A percentile compares a stretch with the other conserved stretches of the same genome.
phyloP scores from a whole-genome alignment of 2,113 vertebrate genomes.

The Oenanthe oenanthe region DNA sequence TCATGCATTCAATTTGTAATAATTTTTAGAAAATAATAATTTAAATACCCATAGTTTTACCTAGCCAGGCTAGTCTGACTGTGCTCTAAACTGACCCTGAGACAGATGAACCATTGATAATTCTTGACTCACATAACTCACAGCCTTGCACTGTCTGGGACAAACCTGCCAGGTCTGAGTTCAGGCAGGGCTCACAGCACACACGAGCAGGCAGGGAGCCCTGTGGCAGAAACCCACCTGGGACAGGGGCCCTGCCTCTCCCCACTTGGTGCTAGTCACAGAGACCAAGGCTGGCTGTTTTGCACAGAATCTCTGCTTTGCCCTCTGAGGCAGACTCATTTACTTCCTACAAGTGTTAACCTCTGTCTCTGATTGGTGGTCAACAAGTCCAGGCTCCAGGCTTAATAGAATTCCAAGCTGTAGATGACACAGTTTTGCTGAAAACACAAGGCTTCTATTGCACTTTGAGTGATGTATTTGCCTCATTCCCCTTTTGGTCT shows the following conservation, averaged over 20 bases:
- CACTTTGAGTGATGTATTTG: not conserved
- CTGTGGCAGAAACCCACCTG: not conserved
- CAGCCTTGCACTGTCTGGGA: accelerated
- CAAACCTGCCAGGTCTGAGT: not conserved
- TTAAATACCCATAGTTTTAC: not conserved
- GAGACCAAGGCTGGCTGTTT: conserved; percentile 37
- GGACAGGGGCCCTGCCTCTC: not conserved
- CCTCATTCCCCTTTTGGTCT: not conserved
- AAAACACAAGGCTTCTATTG: not conserved
- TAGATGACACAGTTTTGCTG: conserved; percentile 18
- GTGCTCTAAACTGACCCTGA: not conserved
- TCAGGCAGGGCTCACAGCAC: not conserved
- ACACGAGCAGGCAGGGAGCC: not conserved
- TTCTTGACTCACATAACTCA: accelerated
- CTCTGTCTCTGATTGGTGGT: not conserved
- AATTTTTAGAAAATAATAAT: not conserved
- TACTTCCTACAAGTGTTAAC: conserved; percentile 10
- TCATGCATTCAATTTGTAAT: not conserved
- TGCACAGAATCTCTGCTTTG: conserved; percentile 7
- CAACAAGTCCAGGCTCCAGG: conserved; percentile 15
- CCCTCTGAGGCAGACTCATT: conserved; percentile 38
- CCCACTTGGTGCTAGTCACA: not conserved
- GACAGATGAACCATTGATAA: not conserved
- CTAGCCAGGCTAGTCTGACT: not conserved
- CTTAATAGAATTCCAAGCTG: conserved; percentile 13